phyloP scores from a whole-genome alignment of 1,140 invertebrate genomes.

The Bemisia tabaci region DNA sequence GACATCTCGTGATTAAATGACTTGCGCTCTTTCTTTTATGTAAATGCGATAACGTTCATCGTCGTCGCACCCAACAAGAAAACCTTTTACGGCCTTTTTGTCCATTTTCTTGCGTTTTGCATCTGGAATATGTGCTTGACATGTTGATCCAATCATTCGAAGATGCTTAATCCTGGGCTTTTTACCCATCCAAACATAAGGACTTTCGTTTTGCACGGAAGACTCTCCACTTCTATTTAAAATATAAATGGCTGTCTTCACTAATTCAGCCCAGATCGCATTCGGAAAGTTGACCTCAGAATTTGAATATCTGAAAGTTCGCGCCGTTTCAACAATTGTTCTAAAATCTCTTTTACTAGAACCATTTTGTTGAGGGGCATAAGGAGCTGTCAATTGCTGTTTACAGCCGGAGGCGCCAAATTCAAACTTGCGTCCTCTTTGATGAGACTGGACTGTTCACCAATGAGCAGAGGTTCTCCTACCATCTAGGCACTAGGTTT shows the following conservation, averaged over 20 bases:
- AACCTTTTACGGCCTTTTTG: slow-evolving; percentile 13
- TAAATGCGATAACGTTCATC: slow-evolving; percentile 24
- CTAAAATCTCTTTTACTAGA: slow-evolving; percentile 30
- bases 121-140: slow-evolving; percentile 28
- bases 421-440: too few species aligned
- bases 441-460: too few species aligned
- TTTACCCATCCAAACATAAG: slow-evolving; percentile 15
- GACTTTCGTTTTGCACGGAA: slow-evolving; percentile 18
- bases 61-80: slow-evolving; percentile 22
- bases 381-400: slow-evolving; percentile 14
- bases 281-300: slow-evolving; percentile 10
- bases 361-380: slow-evolving; percentile 15
- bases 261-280: slow-evolving; percentile 19
- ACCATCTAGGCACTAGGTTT: too few species aligned
- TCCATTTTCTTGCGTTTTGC: slow-evolving; percentile 27
- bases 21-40: slow-evolving; percentile 15
- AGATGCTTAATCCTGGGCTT: slow-evolving; percentile 17
- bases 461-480: too few species aligned
- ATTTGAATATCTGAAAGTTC: slow-evolving; percentile 19
- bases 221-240: slow-evolving; percentile 27
- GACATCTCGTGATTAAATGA: slow-evolving; percentile 22
- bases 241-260: slow-evolving; percentile 28
- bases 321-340: slow-evolving; percentile 23
- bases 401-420: too few species aligned
- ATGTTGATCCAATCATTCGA: slow-evolving; percentile 27